Base-by-base conservation (phyloP, 2,888 invertebrate genomes). In the Cryptocheilus praepositus region DNA sequence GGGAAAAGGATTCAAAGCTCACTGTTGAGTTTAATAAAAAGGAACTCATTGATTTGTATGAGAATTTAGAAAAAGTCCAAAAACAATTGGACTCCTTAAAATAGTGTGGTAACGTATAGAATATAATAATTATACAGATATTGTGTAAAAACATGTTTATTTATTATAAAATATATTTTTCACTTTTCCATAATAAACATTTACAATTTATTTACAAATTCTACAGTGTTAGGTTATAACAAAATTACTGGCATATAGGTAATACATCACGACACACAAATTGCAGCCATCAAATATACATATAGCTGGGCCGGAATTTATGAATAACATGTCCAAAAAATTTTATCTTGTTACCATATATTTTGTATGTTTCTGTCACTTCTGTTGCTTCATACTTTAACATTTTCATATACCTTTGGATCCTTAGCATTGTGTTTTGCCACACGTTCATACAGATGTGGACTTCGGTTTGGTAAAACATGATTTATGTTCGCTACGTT, bases 11-110 rank as follows among this genome's bases (percentile, higher is more conserved):
- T 15, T 75, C 83, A 7, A 82, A 74, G 62, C 53, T 87, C 19
- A 86, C 82, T 3, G 80, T 86, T 1, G 84, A 88, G 70, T 82
- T 88, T 71, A 77, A 87, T 58, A 85, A 83, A 73, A 68, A 74
- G 7, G 75, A 83, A 51, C 76, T 88, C 3, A 74, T 70, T 28
- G 75, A 84, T 22, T 65, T 88, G 3, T 85, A 85, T 72, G 28
- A 84, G 22, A 83, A 82, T 70, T 77, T 88, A 59, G 86, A 87
- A 64, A 81, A 83, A 61, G 86, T 88, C 67, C 87, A 88, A 56
- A 67, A 73, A 21, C 85, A 88, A 54, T 72, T 88, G 16, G 88
- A 88, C 76, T 65, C 81, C 49, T 77, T 88, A 11, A 85, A 85
- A 80, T 86, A 79, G 54, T 61, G 19, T 57, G 57, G 36, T 55